A percentile compares a stretch with the other conserved stretches of the same genome.
Evolutionary conservation across 1,140 invertebrate species (phyloP).

Genomic region (Caenorhabditis briggsae): DNA sequence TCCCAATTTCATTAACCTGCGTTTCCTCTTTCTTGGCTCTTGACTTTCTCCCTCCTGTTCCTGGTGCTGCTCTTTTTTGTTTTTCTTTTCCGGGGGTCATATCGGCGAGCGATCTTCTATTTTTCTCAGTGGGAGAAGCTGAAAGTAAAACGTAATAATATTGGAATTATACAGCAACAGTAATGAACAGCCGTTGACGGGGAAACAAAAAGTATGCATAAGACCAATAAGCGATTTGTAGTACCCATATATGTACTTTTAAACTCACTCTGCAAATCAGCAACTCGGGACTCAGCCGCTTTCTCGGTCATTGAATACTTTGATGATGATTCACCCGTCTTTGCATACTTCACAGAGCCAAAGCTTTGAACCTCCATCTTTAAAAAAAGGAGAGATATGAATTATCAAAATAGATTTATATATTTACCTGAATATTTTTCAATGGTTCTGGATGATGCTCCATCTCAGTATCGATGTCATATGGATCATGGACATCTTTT

Average conservation of each 20-base stretch:
- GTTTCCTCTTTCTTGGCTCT: conserved; percentile 1
- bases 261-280: conserved; percentile 13
- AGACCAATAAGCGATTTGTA: too few relatives aligned
- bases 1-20: not conserved
- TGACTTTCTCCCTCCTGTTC: not conserved
- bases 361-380: conserved; percentile 62
- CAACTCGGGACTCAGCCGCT: conserved; percentile 58
- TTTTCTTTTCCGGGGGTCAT: conserved; percentile 52
- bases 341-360: conserved; percentile 23
- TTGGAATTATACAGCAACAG: too few relatives aligned
- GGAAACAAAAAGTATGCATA: too few relatives aligned
- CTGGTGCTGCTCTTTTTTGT: not conserved
- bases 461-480: conserved; percentile 68
- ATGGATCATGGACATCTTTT: conserved; percentile 69
- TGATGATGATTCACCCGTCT: not conserved
- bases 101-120: conserved; percentile 47
- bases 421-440: conserved; percentile 67
- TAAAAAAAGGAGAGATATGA: conserved; percentile 3
- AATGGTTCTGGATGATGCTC: conserved; percentile 75
- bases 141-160: not conserved
- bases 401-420: not conserved
- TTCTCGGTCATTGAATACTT: conserved; percentile 62
- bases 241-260: too few relatives aligned
- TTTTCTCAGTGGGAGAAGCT: not conserved
- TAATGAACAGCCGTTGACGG: not conserved